Percentiles rank a stretch among this genome's conserved stretches.
Evolutionary conservation across 2,888 invertebrate species (phyloP).

Genomic region (Gibbula magus): DNA sequence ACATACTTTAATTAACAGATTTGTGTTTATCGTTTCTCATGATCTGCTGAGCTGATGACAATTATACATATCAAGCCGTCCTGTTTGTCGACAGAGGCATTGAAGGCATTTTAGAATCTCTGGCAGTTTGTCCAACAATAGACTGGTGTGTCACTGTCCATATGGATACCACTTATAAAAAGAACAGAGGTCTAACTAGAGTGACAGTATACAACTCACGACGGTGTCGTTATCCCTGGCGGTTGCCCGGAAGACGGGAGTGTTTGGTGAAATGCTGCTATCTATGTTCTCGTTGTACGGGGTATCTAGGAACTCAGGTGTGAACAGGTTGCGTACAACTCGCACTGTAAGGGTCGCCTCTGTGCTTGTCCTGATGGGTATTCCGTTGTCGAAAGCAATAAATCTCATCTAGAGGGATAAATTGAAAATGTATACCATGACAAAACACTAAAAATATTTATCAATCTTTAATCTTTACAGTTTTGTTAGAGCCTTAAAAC

Average conservation of each 20-base stretch:
- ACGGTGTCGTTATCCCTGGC: constrained; percentile 58
- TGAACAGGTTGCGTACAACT: constrained; percentile 59
- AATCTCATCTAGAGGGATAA: not conserved
- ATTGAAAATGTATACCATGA: not conserved
- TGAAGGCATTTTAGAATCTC: not conserved
- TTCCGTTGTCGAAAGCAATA: constrained; percentile 18
- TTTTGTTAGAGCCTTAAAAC: too few relatives aligned
- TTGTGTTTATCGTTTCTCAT: too few relatives aligned
- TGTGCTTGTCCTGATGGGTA: constrained; percentile 29
- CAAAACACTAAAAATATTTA: not conserved
- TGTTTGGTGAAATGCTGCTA: constrained; percentile 44
- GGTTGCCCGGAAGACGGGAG: constrained; percentile 44
- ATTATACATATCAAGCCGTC: too few relatives aligned
- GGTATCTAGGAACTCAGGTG: constrained; percentile 55
- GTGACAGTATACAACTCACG: constrained; percentile 46
- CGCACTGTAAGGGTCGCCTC: constrained; percentile 37
- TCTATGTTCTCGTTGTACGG: constrained; percentile 41
- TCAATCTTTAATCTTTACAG: not conserved
- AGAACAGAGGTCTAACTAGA: too few relatives aligned
- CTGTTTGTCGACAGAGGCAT: too few relatives aligned
- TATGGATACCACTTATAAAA: too few relatives aligned
- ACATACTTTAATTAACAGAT: too few relatives aligned
- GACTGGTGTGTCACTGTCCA: too few relatives aligned
- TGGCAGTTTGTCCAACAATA: too few relatives aligned
- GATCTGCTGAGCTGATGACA: too few relatives aligned